Percentiles rank a stretch among this genome's conserved stretches.
Conservation (phyloP, 2,888 invertebrate species). For the Amitus sp. region DNA sequence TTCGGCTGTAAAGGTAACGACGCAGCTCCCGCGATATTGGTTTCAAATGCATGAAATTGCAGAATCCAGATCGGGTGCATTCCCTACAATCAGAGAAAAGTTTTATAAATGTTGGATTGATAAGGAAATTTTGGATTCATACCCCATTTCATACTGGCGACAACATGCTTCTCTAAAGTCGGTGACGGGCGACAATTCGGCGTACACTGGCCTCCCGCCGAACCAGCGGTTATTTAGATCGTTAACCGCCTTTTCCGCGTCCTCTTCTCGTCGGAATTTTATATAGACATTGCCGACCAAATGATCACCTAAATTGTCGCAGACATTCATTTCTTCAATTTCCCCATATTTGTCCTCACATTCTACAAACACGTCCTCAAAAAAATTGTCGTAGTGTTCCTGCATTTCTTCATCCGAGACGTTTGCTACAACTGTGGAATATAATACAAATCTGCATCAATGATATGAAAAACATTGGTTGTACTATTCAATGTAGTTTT, state of each 20-base stretch:
- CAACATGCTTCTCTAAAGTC: slow-evolving; percentile 99
- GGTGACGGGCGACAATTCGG: slow-evolving; percentile 98
- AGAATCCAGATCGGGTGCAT: slow-evolving; percentile 98
- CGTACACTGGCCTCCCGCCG: slow-evolving; percentile 97
- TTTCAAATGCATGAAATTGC: slow-evolving; percentile 99
- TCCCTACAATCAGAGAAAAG: slow-evolving; percentile 69
- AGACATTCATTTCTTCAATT: slow-evolving; percentile 99
- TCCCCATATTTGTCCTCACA: slow-evolving; percentile 99
- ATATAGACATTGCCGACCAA: slow-evolving; percentile 99
- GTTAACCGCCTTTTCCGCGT: slow-evolving; percentile 96
- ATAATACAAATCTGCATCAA: no score
- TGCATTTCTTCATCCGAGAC: slow-evolving; percentile 99
- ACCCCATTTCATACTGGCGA: slow-evolving; percentile 99
- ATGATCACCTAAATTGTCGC: slow-evolving; percentile 98
- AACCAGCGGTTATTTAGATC: slow-evolving; percentile 99
- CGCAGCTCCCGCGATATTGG: slow-evolving; percentile 95
- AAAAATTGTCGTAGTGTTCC: slow-evolving; percentile 99
- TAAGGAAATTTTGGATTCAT: no score
- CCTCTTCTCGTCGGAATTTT: slow-evolving; percentile 97
- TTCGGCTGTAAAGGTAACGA: slow-evolving; percentile 81
- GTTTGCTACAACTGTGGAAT: slow-evolving; percentile 80
- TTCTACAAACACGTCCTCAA: slow-evolving; percentile 99
- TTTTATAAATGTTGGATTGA: slow-evolving; percentile 5
- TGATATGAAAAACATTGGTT: no score
- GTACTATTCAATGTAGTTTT: no score